These are phyloP conservation scores for Drosophila nr. fundita DNA, from an alignment of 2,888 invertebrate genomes.

Conservation along the genomic window DNA sequence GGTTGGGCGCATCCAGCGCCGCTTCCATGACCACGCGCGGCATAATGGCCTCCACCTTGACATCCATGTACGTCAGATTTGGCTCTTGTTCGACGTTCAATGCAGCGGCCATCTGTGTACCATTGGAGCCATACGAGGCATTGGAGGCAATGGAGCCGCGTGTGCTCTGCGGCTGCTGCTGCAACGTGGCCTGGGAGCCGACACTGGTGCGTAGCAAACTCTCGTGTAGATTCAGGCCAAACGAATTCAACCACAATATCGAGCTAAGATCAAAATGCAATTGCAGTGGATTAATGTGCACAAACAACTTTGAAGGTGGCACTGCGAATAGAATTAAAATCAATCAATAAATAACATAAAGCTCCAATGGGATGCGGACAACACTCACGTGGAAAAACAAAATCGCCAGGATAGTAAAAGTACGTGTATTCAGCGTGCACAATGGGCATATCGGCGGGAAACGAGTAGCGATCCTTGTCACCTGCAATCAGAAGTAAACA, in stretches of 20 bases:
- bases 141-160: conserved; percentile 64
- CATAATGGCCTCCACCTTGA: conserved; percentile 96
- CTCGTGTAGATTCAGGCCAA: conserved; percentile 94
- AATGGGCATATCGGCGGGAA: conserved; percentile 95
- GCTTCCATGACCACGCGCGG: conserved; percentile 91
- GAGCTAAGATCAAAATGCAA: conserved; percentile 95
- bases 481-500: conserved; percentile 85
- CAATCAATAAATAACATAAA: not conserved
- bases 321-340: conserved; percentile 87
- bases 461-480: conserved; percentile 90
- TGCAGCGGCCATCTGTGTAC: conserved; percentile 69
- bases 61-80: conserved; percentile 89
- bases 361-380: fast-evolving
- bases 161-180: conserved; percentile 40
- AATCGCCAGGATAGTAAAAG: conserved; percentile 97
- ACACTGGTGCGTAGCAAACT: conserved; percentile 87
- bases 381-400: conserved; percentile 93
- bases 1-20: conserved; percentile 90
- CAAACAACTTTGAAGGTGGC: conserved; percentile 96
- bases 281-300: conserved; percentile 95
- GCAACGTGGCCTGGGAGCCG: conserved; percentile 70
- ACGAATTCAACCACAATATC: conserved; percentile 97
- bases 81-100: conserved; percentile 75
- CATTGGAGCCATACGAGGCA: conserved; percentile 66
- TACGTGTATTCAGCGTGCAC: conserved; percentile 98